Conservation (phyloP, 2,113 vertebrate species). For the Pelusios castaneus region DNA sequence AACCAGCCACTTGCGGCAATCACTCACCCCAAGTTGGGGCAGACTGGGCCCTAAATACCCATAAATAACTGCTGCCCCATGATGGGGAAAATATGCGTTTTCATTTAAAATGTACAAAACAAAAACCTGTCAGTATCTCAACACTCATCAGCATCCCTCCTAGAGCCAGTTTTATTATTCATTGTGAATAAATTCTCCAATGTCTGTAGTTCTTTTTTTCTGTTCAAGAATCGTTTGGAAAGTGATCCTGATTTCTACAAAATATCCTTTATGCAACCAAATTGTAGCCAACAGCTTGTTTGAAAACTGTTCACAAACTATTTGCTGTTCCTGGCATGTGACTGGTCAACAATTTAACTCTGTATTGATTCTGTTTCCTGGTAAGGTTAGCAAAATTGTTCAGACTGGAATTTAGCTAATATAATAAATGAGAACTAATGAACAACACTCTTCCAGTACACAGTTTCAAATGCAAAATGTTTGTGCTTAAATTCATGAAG, state of each 20-base stretch:
- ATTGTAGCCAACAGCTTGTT: constrained; percentile 54
- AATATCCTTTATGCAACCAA: constrained; percentile 47
- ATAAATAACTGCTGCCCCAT: background rate
- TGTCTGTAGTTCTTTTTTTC: constrained; percentile 1
- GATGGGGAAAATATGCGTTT: background rate
- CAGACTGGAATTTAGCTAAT: background rate
- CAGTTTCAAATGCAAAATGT: background rate
- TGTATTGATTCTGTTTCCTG: constrained; percentile 20
- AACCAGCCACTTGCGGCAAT: background rate
- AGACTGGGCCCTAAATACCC: background rate
- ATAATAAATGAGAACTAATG: background rate
- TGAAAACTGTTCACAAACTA: constrained; percentile 37
- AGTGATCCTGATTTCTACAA: constrained; percentile 34
- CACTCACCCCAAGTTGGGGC: background rate
- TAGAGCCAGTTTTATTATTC: constrained; percentile 28
- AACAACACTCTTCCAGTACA: background rate
- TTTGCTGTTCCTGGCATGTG: constrained; percentile 47
- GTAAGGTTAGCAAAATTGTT: background rate
- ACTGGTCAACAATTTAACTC: constrained; percentile 33
- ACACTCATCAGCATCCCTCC: background rate
- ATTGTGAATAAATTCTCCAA: constrained; percentile 18
- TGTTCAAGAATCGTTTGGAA: background rate
- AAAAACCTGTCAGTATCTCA: background rate
- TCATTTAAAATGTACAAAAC: background rate
- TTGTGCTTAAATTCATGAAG: background rate